Percentiles rank a stretch among this genome's conserved stretches.
Conservation (phyloP, 2,888 invertebrate species). For the Serripes groenlandicus region DNA sequence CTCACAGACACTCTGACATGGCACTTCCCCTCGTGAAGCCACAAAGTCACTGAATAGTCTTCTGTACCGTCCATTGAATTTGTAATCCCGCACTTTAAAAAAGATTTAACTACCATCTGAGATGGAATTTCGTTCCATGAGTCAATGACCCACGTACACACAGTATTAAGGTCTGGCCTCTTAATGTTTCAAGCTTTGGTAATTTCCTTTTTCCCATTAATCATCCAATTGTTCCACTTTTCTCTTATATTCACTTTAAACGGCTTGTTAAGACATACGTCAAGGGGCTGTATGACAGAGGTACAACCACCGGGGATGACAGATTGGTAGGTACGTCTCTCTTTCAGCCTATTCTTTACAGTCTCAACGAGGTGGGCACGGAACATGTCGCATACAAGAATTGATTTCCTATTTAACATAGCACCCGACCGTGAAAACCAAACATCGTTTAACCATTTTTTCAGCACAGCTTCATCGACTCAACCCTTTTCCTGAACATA, state of each 20-base stretch:
- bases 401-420: conserved; percentile 30
- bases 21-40: background rate
- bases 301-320: conserved; percentile 34
- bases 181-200: conserved; percentile 30
- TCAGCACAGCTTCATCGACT: conserved; percentile 37
- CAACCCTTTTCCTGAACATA: conserved; percentile 44
- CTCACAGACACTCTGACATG: background rate
- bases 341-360: conserved; percentile 4
- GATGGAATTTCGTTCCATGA: conserved; percentile 22
- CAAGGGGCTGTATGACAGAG: conserved; percentile 50
- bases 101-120: conserved; percentile 27
- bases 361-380: conserved; percentile 21
- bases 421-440: conserved; percentile 48
- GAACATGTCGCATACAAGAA: conserved; percentile 53
- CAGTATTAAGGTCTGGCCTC: conserved; percentile 14
- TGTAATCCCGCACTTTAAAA: conserved; percentile 39
- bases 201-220: conserved; percentile 17
- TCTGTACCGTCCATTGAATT: conserved; percentile 39
- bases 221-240: conserved; percentile 46
- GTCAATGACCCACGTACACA: conserved; percentile 23
- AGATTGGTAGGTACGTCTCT: no score
- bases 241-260: conserved; percentile 33
- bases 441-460: conserved; percentile 40
- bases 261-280: conserved; percentile 50
- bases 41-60: conserved; percentile 20